Evolutionary conservation across 2,113 vertebrate genomes (phyloP), one percentile per base, ranked within the genome.

Genomic region (Isichthys henryi): DNA sequence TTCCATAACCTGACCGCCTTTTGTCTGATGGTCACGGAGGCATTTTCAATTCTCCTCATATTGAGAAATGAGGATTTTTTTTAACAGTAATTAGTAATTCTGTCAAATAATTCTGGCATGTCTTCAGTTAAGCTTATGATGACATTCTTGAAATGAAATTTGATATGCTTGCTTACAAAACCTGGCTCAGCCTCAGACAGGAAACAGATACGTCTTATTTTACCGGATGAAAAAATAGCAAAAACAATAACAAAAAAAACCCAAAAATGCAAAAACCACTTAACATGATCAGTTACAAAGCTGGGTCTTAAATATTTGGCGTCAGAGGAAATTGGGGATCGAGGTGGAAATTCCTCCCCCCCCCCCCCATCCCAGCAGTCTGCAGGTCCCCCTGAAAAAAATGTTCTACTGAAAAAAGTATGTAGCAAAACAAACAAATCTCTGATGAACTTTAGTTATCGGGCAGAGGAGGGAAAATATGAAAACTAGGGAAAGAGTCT

Each of bases 241-340:
- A 70, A 80, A 80, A 80, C 74, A 80, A 43, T 80, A 80, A 21
- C 74, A 80, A 80, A 80, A 80, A 80, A 39, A 80, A 43, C 10
- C n/a, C 70, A 77, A 77, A 77, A 77, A 77, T 43, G 35, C 35
- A 39, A 31, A 77, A 80, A 43, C 35, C 74, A 90, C 62, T 66
- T 87, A 87, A 90, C 90, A 91, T 93, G 92, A 94, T 93, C 94
- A 94, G 94, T 95, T 94, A 93, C 90, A 94, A 94, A 93, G 94
- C 90, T 92, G 91, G 89, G 92, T 90, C 27, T 89, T 10, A 94
- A 93, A 90, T 93, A 92, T 94, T 94, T 95, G 91, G 85, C 92
- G 93, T 94, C 77, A 91, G 90, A 92, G 91, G 92, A 93, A 94
- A 93, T 92, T 94, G 89, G 90, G 50, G 83, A 87, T 87, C 88